Evolutionary conservation across 2,888 invertebrate genomes (phyloP).

Genomic region (Ferrisia virgata): DNA sequence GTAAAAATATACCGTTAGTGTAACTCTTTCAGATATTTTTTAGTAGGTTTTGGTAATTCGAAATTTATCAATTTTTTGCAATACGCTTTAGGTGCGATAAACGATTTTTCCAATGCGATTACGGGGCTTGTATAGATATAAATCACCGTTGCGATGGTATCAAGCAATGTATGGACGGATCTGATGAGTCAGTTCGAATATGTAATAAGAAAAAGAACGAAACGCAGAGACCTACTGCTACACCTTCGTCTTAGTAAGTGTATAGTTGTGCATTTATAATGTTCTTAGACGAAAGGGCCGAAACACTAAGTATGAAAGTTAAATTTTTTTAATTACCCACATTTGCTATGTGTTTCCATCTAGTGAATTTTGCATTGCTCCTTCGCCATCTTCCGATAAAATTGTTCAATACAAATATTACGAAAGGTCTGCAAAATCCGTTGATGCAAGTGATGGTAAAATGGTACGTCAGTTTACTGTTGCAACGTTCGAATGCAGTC

Average conservation of each 20-base stretch:
- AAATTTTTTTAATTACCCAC: too few species aligned
- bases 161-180: neutral
- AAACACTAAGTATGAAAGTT: too few species aligned
- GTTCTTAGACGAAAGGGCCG: too few species aligned
- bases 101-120: constrained; percentile 49
- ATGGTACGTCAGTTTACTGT: neutral
- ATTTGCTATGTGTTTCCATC: too few species aligned
- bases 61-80: neutral
- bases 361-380: neutral
- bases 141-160: neutral
- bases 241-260: neutral
- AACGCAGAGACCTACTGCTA: neutral
- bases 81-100: constrained; percentile 47
- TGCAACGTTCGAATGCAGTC: neutral
- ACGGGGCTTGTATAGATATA: constrained; percentile 49
- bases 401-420: neutral
- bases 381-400: neutral
- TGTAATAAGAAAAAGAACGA: neutral
- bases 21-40: neutral
- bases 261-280: too few species aligned
- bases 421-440: neutral
- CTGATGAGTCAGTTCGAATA: neutral
- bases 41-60: too few species aligned
- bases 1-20: neutral
- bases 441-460: neutral